These are phyloP conservation scores for Macrocentrus cingulum DNA, from an alignment of 1,140 invertebrate species.

Conservation along the genomic window DNA sequence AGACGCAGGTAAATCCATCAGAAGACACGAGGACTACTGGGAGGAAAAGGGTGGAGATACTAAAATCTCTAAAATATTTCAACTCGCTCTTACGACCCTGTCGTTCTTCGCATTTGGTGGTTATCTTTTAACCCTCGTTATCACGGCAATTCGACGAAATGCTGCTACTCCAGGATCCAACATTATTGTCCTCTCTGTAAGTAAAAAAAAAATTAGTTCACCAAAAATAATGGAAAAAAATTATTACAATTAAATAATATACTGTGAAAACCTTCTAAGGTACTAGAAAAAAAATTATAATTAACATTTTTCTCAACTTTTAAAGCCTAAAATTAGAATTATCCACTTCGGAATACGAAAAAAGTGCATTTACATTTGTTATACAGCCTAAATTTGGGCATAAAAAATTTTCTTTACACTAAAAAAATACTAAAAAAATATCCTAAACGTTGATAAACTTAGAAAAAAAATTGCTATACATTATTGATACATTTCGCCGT, in stretches of 20 bases:
- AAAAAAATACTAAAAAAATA: too few relatives aligned
- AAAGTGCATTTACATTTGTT: too few relatives aligned
- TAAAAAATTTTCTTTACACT: too few relatives aligned
- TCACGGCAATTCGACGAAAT: constrained; percentile 67
- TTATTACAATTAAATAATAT: neutral
- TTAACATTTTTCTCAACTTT: too few relatives aligned
- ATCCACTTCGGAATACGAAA: too few relatives aligned
- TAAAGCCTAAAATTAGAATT: too few relatives aligned
- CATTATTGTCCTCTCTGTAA: constrained; percentile 52
- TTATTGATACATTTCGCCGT: too few relatives aligned
- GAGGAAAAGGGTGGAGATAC: constrained; percentile 52
- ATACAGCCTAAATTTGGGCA: too few relatives aligned
- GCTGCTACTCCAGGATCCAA: constrained; percentile 28
- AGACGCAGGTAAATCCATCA: constrained; percentile 38
- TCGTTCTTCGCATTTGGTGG: constrained; percentile 79
- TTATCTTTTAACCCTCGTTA: constrained; percentile 73
- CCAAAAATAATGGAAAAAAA: neutral
- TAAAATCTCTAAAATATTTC: constrained; percentile 69
- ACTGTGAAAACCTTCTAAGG: too few relatives aligned
- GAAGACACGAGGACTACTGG: constrained; percentile 59
- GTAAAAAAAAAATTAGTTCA: constrained; percentile 7
- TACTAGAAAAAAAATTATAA: too few relatives aligned
- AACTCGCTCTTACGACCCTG: constrained; percentile 71
- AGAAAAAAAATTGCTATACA: too few relatives aligned
- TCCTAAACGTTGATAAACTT: too few relatives aligned